phyloP scores from a whole-genome alignment of 2,113 vertebrate genomes.

The Potamarius usumacintae region DNA sequence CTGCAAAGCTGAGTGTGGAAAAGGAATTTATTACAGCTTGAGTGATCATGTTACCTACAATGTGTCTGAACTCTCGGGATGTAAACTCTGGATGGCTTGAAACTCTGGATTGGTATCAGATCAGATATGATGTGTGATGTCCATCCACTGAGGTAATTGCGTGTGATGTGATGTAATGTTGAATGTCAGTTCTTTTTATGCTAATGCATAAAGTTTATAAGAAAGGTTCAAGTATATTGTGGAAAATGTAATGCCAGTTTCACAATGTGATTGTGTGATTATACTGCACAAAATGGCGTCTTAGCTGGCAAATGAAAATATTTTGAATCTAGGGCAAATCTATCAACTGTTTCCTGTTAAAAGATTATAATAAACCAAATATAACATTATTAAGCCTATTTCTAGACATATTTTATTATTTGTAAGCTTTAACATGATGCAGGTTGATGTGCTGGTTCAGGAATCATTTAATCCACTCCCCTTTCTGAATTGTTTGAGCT shows the following conservation, averaged over 20 bases:
- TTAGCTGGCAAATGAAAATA: no score
- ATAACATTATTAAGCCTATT: no score
- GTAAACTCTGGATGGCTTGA: slow-evolving; percentile 6
- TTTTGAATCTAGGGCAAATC: no score
- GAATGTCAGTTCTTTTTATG: background rate
- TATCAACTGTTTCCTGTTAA: no score
- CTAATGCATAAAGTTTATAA: background rate
- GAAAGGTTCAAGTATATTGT: background rate
- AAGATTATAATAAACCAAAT: no score
- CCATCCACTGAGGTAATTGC: background rate
- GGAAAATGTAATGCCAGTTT: background rate
- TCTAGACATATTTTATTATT: no score
- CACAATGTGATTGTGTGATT: background rate
- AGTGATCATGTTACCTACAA: background rate
- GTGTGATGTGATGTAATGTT: slow-evolving; percentile 12
- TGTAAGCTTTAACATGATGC: no score
- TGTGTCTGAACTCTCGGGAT: background rate
- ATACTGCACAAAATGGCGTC: no score
- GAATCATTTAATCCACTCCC: no score
- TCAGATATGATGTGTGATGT: background rate
- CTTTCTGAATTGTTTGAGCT: no score
- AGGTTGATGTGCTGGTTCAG: no score
- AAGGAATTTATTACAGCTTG: background rate
- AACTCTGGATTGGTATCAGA: background rate
- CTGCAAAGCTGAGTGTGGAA: background rate